Evolutionary conservation across 2,797 vertebrate species (phyloP).

Genomic region (Falco berigora): DNA sequence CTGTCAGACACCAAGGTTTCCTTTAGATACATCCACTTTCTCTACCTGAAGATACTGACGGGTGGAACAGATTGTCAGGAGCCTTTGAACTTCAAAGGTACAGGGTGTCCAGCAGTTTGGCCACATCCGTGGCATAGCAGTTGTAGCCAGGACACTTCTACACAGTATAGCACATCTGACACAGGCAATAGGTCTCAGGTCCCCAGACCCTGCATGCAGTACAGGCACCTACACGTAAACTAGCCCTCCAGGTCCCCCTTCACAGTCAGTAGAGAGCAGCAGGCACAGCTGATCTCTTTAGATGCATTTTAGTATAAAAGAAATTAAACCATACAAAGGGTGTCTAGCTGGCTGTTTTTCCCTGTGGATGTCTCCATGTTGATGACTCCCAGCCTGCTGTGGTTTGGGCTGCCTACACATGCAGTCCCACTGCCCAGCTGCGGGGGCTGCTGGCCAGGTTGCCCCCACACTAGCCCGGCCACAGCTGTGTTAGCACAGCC

Average conservation of each 20-base stretch:
- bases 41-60: not conserved
- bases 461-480: accelerated
- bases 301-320: not conserved
- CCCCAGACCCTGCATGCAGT: accelerated
- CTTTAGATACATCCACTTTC: not conserved
- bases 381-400: not conserved
- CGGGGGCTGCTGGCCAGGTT: not conserved
- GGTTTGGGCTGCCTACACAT: not conserved
- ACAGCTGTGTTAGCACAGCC: not conserved
- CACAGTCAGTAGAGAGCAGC: accelerated
- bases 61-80: not conserved
- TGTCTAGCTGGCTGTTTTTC: not conserved
- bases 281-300: not conserved
- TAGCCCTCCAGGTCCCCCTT: not conserved
- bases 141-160: not conserved
- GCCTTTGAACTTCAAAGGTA: not conserved
- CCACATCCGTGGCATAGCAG: not conserved
- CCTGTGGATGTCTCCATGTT: not conserved
- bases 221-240: accelerated
- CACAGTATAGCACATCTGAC: not conserved
- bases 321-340: not conserved
- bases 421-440: accelerated
- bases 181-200: not conserved
- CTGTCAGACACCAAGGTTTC: not conserved
- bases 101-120: not conserved